Base-by-base conservation (phyloP, 2,113 vertebrate genomes). In the Podarcis cretensis region DNA sequence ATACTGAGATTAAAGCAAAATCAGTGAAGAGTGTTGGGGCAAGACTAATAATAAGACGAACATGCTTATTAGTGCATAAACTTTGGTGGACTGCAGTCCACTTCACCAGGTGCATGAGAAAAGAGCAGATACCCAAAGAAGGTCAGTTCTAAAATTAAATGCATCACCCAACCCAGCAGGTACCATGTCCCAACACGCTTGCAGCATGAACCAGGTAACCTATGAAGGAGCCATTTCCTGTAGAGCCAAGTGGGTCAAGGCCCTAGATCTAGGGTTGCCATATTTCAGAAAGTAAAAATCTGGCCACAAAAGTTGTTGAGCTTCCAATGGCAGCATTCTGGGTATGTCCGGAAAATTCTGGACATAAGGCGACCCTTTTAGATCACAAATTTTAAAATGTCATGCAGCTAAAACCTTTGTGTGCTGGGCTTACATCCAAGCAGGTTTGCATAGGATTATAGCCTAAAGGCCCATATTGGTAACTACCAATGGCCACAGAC, bases 1-100 rank as follows among this genome's bases (percentile, higher is more conserved):
- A 3, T 98, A 97, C 98, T 99, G 96, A n/a, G 68, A 92, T 92
- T 63, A 90, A 91, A 78, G 66, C 21, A 10, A 32, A n/a, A 40
- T 16, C 74, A 43, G 66, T 59, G 43, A 79, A 27, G 40, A 30
- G 63, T 32, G 8, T 77, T 6, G 3, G 1, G 35, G 35, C 32
- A 76, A 54, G 48, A 54, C 48, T 54, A 54, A 54, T 12, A 54
- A 48, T 12, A 66, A 0, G 1, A 84, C 1, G 10, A 13, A n/a
- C 16, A 86, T 59, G 77, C n/a, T 68, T 32, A 65, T 65, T 86
- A 86, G 1, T 35, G 57, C 18, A 78, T 48, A 66, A 79, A 27
- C 30, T 12, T 68, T 66, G 23, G 37, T 86, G 73, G 32, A 18
- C 73, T 27, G 25, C 1, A 35, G 30, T 30, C 5, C 69, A 27